Base-by-base conservation (phyloP, 2,113 vertebrate species). In the Aythya baeri region DNA sequence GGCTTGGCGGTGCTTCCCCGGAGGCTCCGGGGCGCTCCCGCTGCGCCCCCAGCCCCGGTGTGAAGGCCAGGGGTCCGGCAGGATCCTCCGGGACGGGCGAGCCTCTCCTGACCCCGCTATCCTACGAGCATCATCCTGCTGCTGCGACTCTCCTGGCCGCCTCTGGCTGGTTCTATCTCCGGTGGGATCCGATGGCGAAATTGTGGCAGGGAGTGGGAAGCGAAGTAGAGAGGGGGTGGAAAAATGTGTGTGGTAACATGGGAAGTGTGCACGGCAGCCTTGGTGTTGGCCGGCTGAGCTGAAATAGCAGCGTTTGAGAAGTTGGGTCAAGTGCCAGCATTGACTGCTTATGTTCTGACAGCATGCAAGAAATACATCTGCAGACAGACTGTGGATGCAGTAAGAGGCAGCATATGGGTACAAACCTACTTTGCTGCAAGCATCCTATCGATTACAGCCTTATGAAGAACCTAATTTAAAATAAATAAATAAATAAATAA, bases 341-440 rank as follows among this genome's bases (percentile, higher is more conserved):
- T 77, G 46, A 77, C 50, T 71, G n/a, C 25, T 65, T 87, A 3
- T 36, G 73, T 49, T 68, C 36, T 83, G 46, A 43, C 23, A 44
- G 31, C 17, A 38, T 1, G 44, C 12, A 20, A 59, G 77, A 92
- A 74, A 27, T 59, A 67, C 7, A 5, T 75, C 21, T 50, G 32
- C 17, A 1, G 5, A 25, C 4, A 54, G 23, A 16, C 17, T 61
- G 20, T 52, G 22, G 5, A 25, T 59, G 16, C 15, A 59, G 21
- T 32, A 46, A 63, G 38, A 65, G 23, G 29, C 34, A 81, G 12
- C 3, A 7, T 29, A 8, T 16, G 38, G 16, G 26, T 29, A 34
- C 0, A 31, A 1, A 31, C 0, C 7, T 49, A 46, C 52, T 54
- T 61, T 0, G 0, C 36, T 62, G 21, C 26, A 2, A 75, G 20